Percentiles rank a stretch among this genome's conserved stretches.
These are phyloP conservation scores for Chloroclystis v-ata DNA, from an alignment of 2,888 invertebrate species.

Conservation along the genomic window DNA sequence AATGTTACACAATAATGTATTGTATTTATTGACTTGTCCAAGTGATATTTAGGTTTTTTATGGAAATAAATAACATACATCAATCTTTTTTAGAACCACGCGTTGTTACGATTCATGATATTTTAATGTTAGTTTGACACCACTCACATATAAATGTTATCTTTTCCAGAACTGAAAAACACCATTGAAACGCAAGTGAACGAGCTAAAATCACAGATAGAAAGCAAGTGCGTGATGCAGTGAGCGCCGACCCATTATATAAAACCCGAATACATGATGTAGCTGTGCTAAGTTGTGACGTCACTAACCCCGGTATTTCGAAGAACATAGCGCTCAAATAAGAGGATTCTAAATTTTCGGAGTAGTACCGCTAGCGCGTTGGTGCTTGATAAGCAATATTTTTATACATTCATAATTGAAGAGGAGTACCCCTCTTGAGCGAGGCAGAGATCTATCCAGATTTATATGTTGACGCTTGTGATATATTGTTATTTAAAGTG, in stretches of 20 bases:
- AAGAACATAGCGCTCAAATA: slow-evolving; percentile 66
- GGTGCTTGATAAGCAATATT: slow-evolving; percentile 78
- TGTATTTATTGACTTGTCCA: no score
- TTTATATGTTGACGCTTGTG: slow-evolving; percentile 76
- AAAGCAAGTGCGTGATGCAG: slow-evolving; percentile 97
- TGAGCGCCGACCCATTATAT: slow-evolving; percentile 72
- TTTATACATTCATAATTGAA: slow-evolving; percentile 72
- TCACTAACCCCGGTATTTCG: slow-evolving; percentile 39
- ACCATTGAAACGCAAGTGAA: slow-evolving; percentile 98
- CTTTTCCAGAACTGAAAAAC: slow-evolving; percentile 95
- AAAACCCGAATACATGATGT: slow-evolving; percentile 71
- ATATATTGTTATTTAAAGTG: slow-evolving; percentile 79
- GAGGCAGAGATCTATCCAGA: slow-evolving; percentile 28
- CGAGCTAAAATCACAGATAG: slow-evolving; percentile 96
- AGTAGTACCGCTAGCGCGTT: slow-evolving; percentile 64
- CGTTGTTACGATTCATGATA: no score
- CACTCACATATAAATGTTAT: no score
- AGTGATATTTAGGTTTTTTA: no score
- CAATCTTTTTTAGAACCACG: no score
- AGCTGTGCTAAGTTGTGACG: slow-evolving; percentile 70
- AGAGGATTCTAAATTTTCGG: slow-evolving; percentile 62
- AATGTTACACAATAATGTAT: no score
- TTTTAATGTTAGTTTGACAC: no score
- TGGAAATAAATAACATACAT: no score
- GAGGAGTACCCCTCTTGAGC: slow-evolving; percentile 14